phyloP scores from a whole-genome alignment of 2,113 vertebrate species.

The Tenrec ecaudatus region DNA sequence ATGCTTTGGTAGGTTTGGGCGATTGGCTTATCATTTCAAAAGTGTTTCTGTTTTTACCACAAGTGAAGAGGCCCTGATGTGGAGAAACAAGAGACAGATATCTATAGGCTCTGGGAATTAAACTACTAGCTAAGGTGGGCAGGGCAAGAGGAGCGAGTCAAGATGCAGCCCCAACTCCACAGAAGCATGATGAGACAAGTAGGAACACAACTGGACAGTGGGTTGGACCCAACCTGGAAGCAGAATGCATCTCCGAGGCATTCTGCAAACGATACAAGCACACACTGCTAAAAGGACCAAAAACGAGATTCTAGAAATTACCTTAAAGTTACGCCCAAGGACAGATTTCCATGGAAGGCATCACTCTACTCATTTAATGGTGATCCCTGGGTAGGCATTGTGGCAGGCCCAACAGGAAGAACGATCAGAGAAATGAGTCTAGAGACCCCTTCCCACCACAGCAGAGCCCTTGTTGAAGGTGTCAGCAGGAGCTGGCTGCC shows the following conservation, averaged over 20 bases:
- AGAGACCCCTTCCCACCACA: not conserved
- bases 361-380: not conserved
- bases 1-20: not conserved
- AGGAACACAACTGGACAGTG: not conserved
- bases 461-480: constrained; percentile 40
- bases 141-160: too few species aligned
- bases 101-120: not conserved
- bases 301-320: constrained; percentile 6
- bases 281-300: not conserved
- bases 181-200: not conserved
- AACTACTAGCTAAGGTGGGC: not conserved
- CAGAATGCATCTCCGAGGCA: not conserved
- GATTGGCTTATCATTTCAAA: constrained; percentile 11
- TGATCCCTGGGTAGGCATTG: not conserved
- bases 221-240: constrained; percentile 18
- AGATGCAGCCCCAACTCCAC: too few species aligned
- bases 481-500: constrained; percentile 48
- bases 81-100: not conserved
- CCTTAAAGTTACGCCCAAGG: not conserved
- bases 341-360: not conserved
- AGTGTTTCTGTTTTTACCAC: not conserved
- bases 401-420: not conserved
- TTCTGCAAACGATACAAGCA: not conserved
- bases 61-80: not conserved
- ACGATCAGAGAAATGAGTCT: not conserved